Percentiles rank a stretch among this genome's conserved stretches.
Evolutionary conservation across 2,797 vertebrate species (phyloP).

Genomic region (Distichodus sexfasciatus): DNA sequence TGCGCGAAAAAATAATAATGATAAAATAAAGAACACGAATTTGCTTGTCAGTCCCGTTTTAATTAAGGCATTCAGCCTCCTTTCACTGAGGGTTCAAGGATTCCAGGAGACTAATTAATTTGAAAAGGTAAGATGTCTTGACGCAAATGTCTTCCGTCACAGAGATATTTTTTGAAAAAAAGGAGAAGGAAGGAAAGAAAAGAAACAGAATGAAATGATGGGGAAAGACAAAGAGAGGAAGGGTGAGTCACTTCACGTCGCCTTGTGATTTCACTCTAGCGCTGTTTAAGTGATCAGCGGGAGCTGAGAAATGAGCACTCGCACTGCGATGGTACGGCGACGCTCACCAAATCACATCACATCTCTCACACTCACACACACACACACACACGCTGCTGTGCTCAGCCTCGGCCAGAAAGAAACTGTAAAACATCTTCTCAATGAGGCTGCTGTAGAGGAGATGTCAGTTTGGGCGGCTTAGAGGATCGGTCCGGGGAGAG

Average conservation of each 20-base stretch:
- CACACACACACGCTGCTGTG: conserved; percentile 9
- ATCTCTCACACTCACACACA: neutral
- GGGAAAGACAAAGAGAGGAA: conserved; percentile 10
- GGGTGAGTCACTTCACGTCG: conserved; percentile 20
- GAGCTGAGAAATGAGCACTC: conserved; percentile 41
- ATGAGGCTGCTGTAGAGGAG: conserved; percentile 36
- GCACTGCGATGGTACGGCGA: neutral
- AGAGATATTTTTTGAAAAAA: conserved; percentile 24
- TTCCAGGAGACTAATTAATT: conserved; percentile 46
- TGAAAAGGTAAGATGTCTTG: conserved; percentile 46
- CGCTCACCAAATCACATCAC: neutral
- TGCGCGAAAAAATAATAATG: neutral
- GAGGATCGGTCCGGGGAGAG: conserved; percentile 5
- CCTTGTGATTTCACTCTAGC: conserved; percentile 31
- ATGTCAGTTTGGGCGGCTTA: conserved; percentile 34
- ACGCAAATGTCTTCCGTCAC: conserved; percentile 44
- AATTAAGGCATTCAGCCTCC: conserved; percentile 46
- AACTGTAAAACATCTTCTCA: conserved; percentile 45
- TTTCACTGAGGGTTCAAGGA: conserved; percentile 42
- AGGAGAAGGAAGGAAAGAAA: conserved; percentile 10
- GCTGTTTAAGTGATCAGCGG: conserved; percentile 35
- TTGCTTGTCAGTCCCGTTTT: conserved; percentile 45
- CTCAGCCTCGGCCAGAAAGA: conserved; percentile 27
- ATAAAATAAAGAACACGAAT: conserved; percentile 36
- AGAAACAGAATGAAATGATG: neutral